Percentiles rank a stretch among this genome's conserved stretches.
These are phyloP conservation scores for Candidula unifasciata DNA, from an alignment of 2,888 invertebrate genomes.

Conservation along the genomic window DNA sequence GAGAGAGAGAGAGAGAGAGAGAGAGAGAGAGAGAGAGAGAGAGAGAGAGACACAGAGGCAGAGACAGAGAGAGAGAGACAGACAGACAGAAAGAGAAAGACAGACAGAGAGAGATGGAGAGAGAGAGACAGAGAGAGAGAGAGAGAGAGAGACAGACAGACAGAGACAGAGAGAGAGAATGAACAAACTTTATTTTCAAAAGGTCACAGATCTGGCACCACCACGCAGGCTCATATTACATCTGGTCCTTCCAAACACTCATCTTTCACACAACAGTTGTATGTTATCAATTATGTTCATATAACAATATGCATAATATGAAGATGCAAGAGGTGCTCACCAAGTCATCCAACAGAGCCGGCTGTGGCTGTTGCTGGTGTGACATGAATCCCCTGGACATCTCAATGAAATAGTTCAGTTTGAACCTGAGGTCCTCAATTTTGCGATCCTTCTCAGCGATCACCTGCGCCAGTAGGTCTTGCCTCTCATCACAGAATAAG, in stretches of 20 bases:
- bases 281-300: no score
- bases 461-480: constrained; percentile 30
- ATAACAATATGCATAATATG: no score
- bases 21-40: neutral
- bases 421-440: constrained; percentile 22
- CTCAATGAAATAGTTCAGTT: neutral
- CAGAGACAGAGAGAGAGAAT: no score
- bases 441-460: constrained; percentile 32
- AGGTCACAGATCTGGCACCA: no score
- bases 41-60: neutral
- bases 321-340: constrained; percentile 4
- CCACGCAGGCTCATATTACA: neutral
- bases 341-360: constrained; percentile 14
- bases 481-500: constrained; percentile 42
- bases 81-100: no score
- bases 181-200: no score
- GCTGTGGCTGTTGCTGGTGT: neutral
- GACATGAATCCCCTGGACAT: neutral
- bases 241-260: no score
- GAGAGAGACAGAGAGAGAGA: no score
- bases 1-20: no score
- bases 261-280: no score
- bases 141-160: neutral
- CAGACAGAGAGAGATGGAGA: no score
- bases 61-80: no score